Evolutionary conservation across 1,140 invertebrate species (phyloP), one percentile per base, ranked within the genome.

Genomic region (Apolygus lucorum): DNA sequence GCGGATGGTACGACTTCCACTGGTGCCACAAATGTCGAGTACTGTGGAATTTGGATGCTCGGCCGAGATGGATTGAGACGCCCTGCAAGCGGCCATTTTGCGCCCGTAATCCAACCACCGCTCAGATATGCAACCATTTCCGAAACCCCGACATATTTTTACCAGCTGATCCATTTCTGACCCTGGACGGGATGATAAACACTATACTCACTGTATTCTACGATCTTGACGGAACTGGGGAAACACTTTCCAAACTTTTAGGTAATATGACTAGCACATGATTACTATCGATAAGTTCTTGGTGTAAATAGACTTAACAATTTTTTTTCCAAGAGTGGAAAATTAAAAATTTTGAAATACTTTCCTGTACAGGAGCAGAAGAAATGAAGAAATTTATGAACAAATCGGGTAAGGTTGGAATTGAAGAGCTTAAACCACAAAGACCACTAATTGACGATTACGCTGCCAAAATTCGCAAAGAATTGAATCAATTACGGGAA

Each of bases 1-100:
- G 54, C 8, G 54, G 54, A 59, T 59, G 54, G 54, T 59, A 59
- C 54, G 22, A 59, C 54, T 22, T 59, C 54, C 8, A 59, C 11
- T 49, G 54, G 54, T 59, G 54, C 22, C 13, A 22, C 11, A 24
- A 24, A 17, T 59, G 54, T 59, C 11, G 22, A 22, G 22, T 13
- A 59, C 17, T 17, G 8, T 49, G 34, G 34, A 17, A 49, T 17
- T 11, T 49, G 34, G 34, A 49, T 17, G 8, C 17, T 8, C 8
- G 34, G 34, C 34, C 34, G 8, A 8, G 34, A 8, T n/a, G n/a
- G n/a, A n/a, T n/a, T n/a, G n/a, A n/a, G n/a, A n/a, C n/a, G n/a
- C n/a, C n/a, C n/a, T 49, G 34, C 8, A 17, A 49, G 34, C 34
- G 8, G 8, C 17, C 34, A 49, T 17, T 49, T 11, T 49, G 34